These are phyloP conservation scores for Chaetodon trifasciatus DNA, from an alignment of 2,797 vertebrate genomes.

Conservation along the genomic window DNA sequence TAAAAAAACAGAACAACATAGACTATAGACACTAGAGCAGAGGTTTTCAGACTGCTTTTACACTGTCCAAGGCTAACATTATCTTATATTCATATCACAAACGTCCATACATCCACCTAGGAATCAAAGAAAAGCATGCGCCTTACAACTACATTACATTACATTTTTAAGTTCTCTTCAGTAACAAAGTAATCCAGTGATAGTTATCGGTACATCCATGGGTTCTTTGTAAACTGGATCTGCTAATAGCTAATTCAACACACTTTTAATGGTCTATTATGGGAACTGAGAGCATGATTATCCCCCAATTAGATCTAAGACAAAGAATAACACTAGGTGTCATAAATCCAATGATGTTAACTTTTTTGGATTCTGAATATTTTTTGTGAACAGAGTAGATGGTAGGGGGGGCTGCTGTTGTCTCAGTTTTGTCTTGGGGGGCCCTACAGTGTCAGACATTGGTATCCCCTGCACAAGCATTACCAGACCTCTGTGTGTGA, in stretches of 20 bases:
- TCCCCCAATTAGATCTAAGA: neutral
- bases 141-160: neutral
- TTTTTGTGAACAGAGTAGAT: neutral
- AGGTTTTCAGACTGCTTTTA: neutral
- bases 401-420: neutral
- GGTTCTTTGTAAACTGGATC: too few relatives aligned
- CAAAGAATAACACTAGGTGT: neutral
- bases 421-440: neutral
- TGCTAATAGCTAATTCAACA: neutral
- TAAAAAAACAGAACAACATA: conserved; percentile 20
- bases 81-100: too few relatives aligned
- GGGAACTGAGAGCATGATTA: too few relatives aligned
- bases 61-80: too few relatives aligned
- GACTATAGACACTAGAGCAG: neutral
- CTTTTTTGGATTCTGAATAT: neutral
- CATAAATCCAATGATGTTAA: neutral
- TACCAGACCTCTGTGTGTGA: neutral
- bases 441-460: neutral
- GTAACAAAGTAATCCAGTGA: neutral
- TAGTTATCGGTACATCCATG: neutral
- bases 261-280: neutral
- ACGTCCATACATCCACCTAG: neutral
- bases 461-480: neutral
- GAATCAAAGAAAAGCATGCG: neutral
- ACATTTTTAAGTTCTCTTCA: neutral